A percentile compares a stretch with the other conserved stretches of the same genome.
phyloP scores from a whole-genome alignment of 2,113 vertebrate genomes.

The Melanostigma gelatinosum region DNA sequence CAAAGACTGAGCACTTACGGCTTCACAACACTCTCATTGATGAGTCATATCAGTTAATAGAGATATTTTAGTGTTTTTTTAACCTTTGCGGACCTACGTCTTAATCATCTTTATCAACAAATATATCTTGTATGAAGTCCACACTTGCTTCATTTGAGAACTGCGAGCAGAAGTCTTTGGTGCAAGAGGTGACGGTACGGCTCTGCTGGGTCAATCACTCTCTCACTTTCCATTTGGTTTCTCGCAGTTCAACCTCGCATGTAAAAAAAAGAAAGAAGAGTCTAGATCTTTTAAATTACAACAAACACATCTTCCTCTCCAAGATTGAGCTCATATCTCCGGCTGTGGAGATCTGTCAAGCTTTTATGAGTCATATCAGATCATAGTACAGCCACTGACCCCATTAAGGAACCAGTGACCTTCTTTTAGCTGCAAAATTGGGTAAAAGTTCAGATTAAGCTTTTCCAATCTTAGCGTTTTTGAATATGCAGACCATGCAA shows the following conservation, averaged over 20 bases:
- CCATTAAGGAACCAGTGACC: conserved; percentile 34
- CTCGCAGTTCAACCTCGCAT: background rate
- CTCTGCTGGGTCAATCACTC: background rate
- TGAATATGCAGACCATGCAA: conserved; percentile 15
- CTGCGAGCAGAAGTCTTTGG: background rate
- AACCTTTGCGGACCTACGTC: conserved; percentile 16
- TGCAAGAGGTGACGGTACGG: background rate
- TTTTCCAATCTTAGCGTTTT: conserved; percentile 10
- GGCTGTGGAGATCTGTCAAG: conserved; percentile 6
- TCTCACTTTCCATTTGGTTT: conserved; percentile 1
- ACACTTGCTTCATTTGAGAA: background rate
- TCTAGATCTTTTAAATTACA: conserved; percentile 10
- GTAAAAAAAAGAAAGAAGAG: background rate
- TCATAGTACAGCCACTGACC: conserved; percentile 8
- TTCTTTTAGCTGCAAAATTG: conserved; percentile 15
- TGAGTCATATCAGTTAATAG: conserved; percentile 25
- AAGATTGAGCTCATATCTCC: conserved; percentile 1
- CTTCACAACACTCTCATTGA: conserved; percentile 25
- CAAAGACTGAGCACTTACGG: conserved; percentile 41
- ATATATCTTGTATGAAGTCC: conserved; percentile 7
- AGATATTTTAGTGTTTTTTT: conserved; percentile 21
- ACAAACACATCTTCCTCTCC: background rate
- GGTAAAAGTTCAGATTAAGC: conserved; percentile 31
- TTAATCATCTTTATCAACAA: conserved; percentile 18
- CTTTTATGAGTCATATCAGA: conserved; percentile 10